Conservation (phyloP, 2,113 vertebrate genomes). For the Cryptoleucopteryx plumbea region DNA sequence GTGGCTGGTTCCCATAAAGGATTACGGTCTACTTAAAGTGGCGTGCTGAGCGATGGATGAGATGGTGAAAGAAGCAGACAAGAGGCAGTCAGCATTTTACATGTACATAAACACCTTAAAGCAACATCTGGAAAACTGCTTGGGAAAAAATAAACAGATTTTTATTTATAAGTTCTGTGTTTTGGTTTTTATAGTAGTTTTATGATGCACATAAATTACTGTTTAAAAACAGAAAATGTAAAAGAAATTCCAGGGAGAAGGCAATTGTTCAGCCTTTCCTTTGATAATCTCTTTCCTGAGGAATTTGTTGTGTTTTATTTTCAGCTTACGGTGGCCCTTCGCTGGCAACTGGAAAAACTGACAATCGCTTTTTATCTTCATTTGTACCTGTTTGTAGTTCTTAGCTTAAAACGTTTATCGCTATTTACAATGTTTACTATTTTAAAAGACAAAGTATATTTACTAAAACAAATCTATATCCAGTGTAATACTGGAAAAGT, state of each 20-base stretch:
- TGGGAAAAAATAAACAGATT: background rate
- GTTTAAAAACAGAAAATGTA: background rate
- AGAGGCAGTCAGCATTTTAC: background rate
- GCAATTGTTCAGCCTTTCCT: background rate
- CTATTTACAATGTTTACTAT: background rate
- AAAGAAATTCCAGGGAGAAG: background rate
- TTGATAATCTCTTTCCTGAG: background rate
- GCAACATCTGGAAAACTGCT: background rate
- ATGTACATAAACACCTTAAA: background rate
- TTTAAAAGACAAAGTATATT: background rate
- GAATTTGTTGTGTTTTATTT: constrained; percentile 4
- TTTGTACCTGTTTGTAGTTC: background rate
- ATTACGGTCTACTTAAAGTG: background rate
- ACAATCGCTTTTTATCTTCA: background rate
- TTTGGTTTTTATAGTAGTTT: background rate
- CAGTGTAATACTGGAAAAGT: rapidly evolving
- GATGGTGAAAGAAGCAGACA: background rate
- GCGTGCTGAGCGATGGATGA: background rate
- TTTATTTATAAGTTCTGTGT: background rate
- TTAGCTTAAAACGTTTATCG: background rate
- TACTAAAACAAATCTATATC: rapidly evolving
- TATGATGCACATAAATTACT: constrained; percentile 6
- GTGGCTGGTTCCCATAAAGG: background rate
- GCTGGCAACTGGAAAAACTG: background rate
- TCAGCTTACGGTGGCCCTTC: background rate